A percentile compares a stretch with the other conserved stretches of the same genome.
Evolutionary conservation across 2,113 vertebrate species (phyloP).

Genomic region (Prietella phreatophila): DNA sequence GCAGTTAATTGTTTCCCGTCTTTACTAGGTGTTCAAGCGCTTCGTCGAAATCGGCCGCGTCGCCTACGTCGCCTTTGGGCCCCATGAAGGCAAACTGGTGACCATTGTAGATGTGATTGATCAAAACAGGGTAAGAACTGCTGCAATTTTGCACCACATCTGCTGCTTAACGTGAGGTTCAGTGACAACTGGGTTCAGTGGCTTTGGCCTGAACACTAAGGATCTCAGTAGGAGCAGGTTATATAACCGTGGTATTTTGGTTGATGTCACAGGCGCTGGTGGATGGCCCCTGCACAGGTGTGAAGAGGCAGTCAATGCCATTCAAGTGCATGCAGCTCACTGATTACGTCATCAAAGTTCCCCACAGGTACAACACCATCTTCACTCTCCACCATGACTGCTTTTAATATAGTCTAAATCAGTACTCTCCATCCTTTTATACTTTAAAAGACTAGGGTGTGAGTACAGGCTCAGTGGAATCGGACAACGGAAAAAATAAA

Average conservation of each 20-base stretch:
- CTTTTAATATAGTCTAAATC: not conserved
- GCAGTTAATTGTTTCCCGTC: not conserved
- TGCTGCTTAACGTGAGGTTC: not conserved
- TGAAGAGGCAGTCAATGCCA: slow-evolving; percentile 91
- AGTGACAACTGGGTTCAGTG: too few species aligned
- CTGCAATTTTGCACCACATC: not conserved
- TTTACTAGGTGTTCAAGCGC: slow-evolving; percentile 88
- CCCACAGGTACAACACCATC: slow-evolving; percentile 75
- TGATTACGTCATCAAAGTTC: slow-evolving; percentile 93
- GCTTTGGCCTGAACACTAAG: not conserved
- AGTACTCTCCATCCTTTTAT: not conserved
- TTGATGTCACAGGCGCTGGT: slow-evolving; percentile 80
- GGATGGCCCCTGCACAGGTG: slow-evolving; percentile 90
- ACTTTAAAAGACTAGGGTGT: not conserved
- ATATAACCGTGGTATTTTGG: not conserved
- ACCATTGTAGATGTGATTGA: slow-evolving; percentile 96
- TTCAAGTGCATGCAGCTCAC: slow-evolving; percentile 85
- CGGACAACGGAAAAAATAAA: too few species aligned
- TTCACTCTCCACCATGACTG: not conserved
- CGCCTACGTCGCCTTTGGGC: slow-evolving; percentile 88
- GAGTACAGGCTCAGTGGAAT: too few species aligned
- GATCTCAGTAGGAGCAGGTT: not conserved
- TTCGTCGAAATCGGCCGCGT: slow-evolving; percentile 94
- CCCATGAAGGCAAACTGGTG: slow-evolving; percentile 89
- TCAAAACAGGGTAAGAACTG: slow-evolving; percentile 84